Base-by-base conservation (phyloP, 2,888 invertebrate genomes). In the Agelastica alni region DNA sequence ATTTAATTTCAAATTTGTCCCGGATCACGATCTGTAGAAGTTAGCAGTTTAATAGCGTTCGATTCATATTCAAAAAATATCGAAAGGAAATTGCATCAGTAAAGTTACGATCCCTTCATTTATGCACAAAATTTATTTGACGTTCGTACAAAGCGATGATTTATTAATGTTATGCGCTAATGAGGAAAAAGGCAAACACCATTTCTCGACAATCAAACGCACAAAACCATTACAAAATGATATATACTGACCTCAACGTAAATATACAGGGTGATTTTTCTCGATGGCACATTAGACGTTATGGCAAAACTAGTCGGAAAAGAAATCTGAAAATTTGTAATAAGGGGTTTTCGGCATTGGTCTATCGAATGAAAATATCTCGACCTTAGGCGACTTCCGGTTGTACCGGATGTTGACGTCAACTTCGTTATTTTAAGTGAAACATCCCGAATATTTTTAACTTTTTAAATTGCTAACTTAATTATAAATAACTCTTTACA, bases 101-200 rank as follows among this genome's bases (percentile, higher is more conserved):
- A 17, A 3, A 36, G 18, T 32, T 39, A 26, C n/a, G 20, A 46
- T 46, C 9, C 16, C 34, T 34, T 34, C 2, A 13, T 1, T 14
- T 4, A 34, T 34, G n/a, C 18, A 18, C n/a, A 6, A 12, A 37
- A 37, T 18, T 7, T 37, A 9, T 18, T 17, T 4, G 17, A 37
- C 10, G 18, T 9, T 10, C n/a, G 5, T 4, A 37, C 37, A 37
- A 34, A 34, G 32, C 32, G 37, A 18, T 37, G 37, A 37, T 37
- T 18, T 37, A 37, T 12, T 0, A 18, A 18, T 18, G 37, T 10
- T 37, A 17, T 37, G 37, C 37, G 18, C 37, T 37, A 37, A 37
- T 37, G 37, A 37, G 37, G 37, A 37, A 37, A 37, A 37, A 18
- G 37, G 18, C 10, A 37, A 18, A 37, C 37, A 37, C 18, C 17